Percentiles rank a stretch among this genome's conserved stretches.
These are phyloP conservation scores for Paratilapia polleni DNA, from an alignment of 2,113 vertebrate species.

Conservation along the genomic window DNA sequence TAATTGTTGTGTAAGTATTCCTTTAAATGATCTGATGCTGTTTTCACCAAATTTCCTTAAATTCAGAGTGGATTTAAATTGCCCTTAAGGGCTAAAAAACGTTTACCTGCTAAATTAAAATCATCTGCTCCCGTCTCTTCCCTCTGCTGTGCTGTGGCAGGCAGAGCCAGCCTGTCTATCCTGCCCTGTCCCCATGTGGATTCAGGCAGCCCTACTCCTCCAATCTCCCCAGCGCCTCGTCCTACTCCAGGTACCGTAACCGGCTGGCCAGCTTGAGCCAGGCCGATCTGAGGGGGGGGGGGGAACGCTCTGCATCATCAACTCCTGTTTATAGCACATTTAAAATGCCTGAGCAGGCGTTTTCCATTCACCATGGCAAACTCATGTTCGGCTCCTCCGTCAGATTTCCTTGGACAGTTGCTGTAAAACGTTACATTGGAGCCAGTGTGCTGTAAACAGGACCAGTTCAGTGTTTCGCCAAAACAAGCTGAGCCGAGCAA, in stretches of 20 bases:
- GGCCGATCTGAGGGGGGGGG: background rate
- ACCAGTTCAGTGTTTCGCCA: constrained; percentile 14
- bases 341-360: constrained; percentile 28
- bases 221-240: constrained; percentile 89
- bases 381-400: background rate
- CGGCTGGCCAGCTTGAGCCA: constrained; percentile 60
- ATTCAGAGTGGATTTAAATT: background rate
- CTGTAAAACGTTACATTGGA: constrained; percentile 13
- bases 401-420: background rate
- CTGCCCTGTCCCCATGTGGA: constrained; percentile 93
- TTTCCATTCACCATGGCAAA: constrained; percentile 7
- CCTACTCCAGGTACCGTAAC: constrained; percentile 95
- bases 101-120: constrained; percentile 40
- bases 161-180: constrained; percentile 98
- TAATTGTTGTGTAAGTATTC: background rate
- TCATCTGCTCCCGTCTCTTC: constrained; percentile 68
- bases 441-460: constrained; percentile 62
- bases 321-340: constrained; percentile 63
- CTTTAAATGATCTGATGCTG: background rate
- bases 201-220: constrained; percentile 95
- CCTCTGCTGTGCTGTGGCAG: constrained; percentile 81
- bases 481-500: constrained; percentile 36
- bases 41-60: background rate
- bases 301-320: constrained; percentile 33
- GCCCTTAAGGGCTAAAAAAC: background rate